These are phyloP conservation scores for Smutsia gigantea DNA, from an alignment of 2,797 vertebrate species.

Conservation along the genomic window DNA sequence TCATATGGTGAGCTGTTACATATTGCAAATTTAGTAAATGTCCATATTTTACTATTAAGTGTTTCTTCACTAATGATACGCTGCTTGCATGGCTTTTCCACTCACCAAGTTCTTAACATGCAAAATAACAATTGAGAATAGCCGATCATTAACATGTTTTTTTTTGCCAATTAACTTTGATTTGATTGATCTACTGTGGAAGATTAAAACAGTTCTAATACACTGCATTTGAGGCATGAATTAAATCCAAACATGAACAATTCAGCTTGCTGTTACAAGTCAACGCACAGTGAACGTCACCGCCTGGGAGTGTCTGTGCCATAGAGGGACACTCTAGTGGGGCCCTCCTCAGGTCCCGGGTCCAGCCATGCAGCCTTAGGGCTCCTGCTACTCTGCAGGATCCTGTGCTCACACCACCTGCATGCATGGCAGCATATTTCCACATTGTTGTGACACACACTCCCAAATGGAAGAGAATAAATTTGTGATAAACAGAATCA, in stretches of 20 bases:
- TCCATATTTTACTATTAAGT: slow-evolving; percentile 4
- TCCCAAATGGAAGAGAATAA: too few species aligned
- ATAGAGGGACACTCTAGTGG: rapidly evolving
- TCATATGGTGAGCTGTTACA: neutral
- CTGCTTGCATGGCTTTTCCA: neutral
- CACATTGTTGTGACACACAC: rapidly evolving
- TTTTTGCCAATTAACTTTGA: slow-evolving; percentile 51
- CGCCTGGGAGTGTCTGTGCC: rapidly evolving
- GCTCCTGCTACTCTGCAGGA: rapidly evolving
- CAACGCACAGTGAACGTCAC: rapidly evolving
- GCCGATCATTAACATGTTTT: neutral
- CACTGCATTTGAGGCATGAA: neutral
- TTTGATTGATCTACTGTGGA: neutral
- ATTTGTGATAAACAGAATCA: rapidly evolving
- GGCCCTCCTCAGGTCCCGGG: rapidly evolving
- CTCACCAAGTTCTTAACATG: slow-evolving; percentile 5
- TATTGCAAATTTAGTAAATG: neutral
- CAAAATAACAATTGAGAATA: slow-evolving; percentile 29
- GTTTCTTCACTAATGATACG: slow-evolving; percentile 4
- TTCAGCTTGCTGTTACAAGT: neutral
- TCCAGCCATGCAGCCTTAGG: rapidly evolving
- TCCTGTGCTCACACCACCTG: rapidly evolving
- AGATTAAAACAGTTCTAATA: slow-evolving; percentile 63
- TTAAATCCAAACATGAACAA: neutral
- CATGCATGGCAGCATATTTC: rapidly evolving